Base-by-base conservation (phyloP, 2,797 vertebrate species). In the Amphiprion clarkii region DNA sequence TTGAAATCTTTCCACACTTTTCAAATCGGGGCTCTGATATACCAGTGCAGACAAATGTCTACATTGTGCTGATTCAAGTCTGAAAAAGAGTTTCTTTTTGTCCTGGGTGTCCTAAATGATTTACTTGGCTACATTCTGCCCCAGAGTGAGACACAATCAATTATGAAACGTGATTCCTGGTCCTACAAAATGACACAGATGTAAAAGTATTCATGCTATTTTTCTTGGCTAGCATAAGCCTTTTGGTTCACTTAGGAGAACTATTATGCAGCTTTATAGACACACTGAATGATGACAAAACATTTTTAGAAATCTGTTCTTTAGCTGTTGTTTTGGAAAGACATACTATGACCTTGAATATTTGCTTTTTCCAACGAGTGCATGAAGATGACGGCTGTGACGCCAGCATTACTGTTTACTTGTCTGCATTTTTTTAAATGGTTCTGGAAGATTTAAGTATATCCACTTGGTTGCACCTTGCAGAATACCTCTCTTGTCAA, bases 101-200 rank as follows among this genome's bases (percentile, higher is more conserved):
- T 57, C 33, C 33, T 46, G 55, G 4, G 10, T 62, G 59, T 71
- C 62, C 46, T 31, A 39, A 64, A 68, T 82, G 58, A 54, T 8
- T 58, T 21, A n/a, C 13, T 19, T 57, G 21, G 66, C 11, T 64
- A 49, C 57, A 64, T 60, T 74, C 53, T 21, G 27, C 54, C 68
- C 42, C 42, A 51, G 49, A 52, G 13, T 49, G 61, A 85, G 64
- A 76, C 55, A 31, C 14, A 46, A 80, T 78, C 48, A 57, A 71
- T 71, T 52, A 67, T 51, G 4, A 67, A 67, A 74, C 42, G 51
- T 25, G 67, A 76, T 19, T 74, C 14, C 59, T 23, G 49, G 52
- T 57, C 74, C 31, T 19, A 52, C 58, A 36, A 53, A 68, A 70
- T 39, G 57, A 80, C 66, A 73, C 44, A 51, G 36, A 65, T 27